phyloP scores from a whole-genome alignment of 1,140 invertebrate genomes.

The Pararge aegeria region DNA sequence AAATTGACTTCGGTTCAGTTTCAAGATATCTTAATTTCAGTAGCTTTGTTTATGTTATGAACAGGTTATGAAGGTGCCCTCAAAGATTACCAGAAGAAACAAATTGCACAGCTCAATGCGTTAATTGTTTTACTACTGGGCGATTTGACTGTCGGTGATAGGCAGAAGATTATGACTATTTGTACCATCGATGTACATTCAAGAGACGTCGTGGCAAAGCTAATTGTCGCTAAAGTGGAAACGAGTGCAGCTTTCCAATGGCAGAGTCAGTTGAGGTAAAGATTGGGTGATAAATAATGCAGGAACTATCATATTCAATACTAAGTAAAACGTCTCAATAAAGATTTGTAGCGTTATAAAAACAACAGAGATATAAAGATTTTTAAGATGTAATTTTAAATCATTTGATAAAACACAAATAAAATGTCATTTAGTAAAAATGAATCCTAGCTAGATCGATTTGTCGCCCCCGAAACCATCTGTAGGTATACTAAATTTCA shows the following conservation, averaged over 20 bases:
- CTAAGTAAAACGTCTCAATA: too few species aligned
- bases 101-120: constrained; percentile 89
- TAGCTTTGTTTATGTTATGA: neutral
- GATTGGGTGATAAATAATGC: constrained; percentile 1
- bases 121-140: constrained; percentile 91
- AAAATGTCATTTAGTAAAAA: too few species aligned
- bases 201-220: constrained; percentile 92
- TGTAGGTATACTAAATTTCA: too few species aligned
- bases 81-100: constrained; percentile 96
- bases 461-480: too few species aligned
- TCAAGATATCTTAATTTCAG: too few species aligned
- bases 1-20: too few species aligned
- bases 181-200: constrained; percentile 97
- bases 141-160: constrained; percentile 88
- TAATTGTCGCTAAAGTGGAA: constrained; percentile 91
- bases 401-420: too few species aligned
- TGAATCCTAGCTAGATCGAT: too few species aligned
- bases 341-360: too few species aligned
- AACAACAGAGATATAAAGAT: too few species aligned
- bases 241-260: constrained; percentile 91
- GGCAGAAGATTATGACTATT: constrained; percentile 97
- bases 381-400: too few species aligned
- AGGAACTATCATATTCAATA: neutral
- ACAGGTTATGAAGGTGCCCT: constrained; percentile 90
- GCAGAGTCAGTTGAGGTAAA: constrained; percentile 91